phyloP scores from a whole-genome alignment of 2,888 invertebrate genomes.

The Polylopha cassiicola region DNA sequence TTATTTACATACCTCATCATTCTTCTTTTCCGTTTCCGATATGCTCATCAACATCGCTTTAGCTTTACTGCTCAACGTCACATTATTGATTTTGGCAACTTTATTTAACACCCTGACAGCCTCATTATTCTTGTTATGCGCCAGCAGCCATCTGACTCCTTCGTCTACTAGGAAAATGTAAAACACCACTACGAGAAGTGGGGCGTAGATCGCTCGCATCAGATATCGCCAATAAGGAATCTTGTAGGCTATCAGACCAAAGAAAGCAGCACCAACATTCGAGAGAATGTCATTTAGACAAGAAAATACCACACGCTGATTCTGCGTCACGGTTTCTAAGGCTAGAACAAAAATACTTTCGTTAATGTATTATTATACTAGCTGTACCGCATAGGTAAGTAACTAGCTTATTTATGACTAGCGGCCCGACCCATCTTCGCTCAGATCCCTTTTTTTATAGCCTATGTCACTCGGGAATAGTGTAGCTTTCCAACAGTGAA shows the following conservation, averaged over 20 bases:
- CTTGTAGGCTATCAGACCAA: constrained; percentile 84
- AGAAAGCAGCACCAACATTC: constrained; percentile 80
- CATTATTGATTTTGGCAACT: constrained; percentile 81
- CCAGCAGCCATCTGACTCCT: constrained; percentile 87
- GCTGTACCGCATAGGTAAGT: constrained; percentile 82
- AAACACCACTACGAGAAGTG: constrained; percentile 81
- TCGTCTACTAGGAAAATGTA: constrained; percentile 86
- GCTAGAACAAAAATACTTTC: constrained; percentile 51
- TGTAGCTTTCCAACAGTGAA: too few species aligned
- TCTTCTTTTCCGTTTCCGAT: constrained; percentile 43
- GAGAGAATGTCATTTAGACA: constrained; percentile 59
- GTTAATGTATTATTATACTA: too few species aligned
- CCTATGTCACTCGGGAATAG: too few species aligned
- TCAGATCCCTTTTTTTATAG: too few species aligned
- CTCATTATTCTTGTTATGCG: constrained; percentile 80
- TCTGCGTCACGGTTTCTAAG: constrained; percentile 60
- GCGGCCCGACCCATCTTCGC: too few species aligned
- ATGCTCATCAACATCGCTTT: constrained; percentile 62
- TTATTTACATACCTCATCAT: constrained; percentile 40
- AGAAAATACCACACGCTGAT: constrained; percentile 61
- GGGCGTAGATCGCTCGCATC: constrained; percentile 82
- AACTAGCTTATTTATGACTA: neutral
- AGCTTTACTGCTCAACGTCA: constrained; percentile 73
- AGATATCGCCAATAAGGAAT: constrained; percentile 83
- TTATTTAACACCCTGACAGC: constrained; percentile 80